Evolutionary conservation across 2,797 vertebrate species (phyloP).

Genomic region (Rhynchonycteris naso): DNA sequence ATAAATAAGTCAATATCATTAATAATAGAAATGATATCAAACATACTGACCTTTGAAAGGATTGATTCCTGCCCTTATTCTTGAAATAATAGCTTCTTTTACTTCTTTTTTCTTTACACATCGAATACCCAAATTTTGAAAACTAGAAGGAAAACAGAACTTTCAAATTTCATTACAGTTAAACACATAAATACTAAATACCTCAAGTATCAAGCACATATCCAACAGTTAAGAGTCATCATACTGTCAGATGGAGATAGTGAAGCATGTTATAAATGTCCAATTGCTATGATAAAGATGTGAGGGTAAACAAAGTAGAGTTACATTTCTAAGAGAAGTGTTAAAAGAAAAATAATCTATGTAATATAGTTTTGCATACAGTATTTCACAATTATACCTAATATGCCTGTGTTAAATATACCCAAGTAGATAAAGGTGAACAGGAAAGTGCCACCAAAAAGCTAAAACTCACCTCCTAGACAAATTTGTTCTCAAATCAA

Average conservation of each 20-base stretch:
- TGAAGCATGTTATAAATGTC: not conserved
- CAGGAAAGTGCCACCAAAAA: constrained; percentile 9
- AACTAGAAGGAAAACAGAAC: constrained; percentile 86
- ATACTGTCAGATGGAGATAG: not conserved
- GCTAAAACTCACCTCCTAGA: constrained; percentile 8
- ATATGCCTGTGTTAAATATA: constrained; percentile 5
- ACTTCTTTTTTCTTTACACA: constrained; percentile 97
- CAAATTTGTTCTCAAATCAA: constrained; percentile 41
- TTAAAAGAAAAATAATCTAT: constrained; percentile 28
- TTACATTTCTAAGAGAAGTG: constrained; percentile 33
- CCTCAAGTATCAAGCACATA: constrained; percentile 40
- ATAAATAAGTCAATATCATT: constrained; percentile 15
- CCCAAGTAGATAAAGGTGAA: constrained; percentile 18
- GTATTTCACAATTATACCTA: constrained; percentile 16
- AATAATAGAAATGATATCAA: constrained; percentile 39
- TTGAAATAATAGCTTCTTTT: constrained; percentile 94
- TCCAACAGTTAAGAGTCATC: not conserved
- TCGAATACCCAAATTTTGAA: constrained; percentile 99
- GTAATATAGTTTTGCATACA: not conserved
- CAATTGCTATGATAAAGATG: constrained; percentile 7
- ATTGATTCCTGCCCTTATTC: constrained; percentile 94
- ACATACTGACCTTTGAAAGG: constrained; percentile 94
- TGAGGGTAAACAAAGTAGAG: not conserved
- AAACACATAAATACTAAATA: constrained; percentile 23
- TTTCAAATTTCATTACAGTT: constrained; percentile 29